Evolutionary conservation across 2,797 vertebrate species (phyloP).

Genomic region (Salarias fasciatus): DNA sequence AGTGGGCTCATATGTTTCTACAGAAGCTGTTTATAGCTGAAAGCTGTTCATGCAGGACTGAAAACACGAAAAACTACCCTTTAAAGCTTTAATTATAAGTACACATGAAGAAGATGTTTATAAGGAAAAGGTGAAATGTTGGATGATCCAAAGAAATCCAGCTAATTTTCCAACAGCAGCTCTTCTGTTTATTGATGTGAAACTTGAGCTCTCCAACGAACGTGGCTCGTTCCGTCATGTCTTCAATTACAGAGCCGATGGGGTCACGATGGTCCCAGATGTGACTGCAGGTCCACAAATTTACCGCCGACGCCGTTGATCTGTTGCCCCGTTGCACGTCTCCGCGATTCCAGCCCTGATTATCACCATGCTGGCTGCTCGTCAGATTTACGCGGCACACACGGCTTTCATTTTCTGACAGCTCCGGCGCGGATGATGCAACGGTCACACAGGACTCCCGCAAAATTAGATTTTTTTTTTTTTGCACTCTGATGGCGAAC

Average conservation of each 20-base stretch:
- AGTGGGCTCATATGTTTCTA: too few relatives aligned
- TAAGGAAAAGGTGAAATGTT: too few relatives aligned
- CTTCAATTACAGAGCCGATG: slow-evolving; percentile 29
- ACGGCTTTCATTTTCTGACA: slow-evolving; percentile 33
- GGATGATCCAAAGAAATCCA: too few relatives aligned
- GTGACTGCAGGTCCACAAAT: slow-evolving; percentile 14
- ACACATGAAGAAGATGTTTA: too few relatives aligned
- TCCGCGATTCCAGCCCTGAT: slow-evolving; percentile 18
- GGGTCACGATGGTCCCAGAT: slow-evolving; percentile 22
- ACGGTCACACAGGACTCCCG: slow-evolving; percentile 6
- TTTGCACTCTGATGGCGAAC: slow-evolving; percentile 39
- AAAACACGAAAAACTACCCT: too few relatives aligned
- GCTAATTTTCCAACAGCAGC: too few relatives aligned
- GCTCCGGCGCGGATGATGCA: slow-evolving; percentile 9
- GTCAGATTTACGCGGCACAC: slow-evolving; percentile 32
- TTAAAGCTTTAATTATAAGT: too few relatives aligned
- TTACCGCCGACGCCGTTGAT: slow-evolving; percentile 4
- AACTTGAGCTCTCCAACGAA: too few relatives aligned
- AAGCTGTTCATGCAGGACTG: too few relatives aligned
- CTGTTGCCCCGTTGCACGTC: slow-evolving; percentile 19
- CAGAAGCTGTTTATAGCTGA: too few relatives aligned
- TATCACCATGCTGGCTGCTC: neutral
- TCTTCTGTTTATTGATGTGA: too few relatives aligned
- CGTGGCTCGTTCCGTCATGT: neutral
- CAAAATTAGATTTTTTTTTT: slow-evolving; percentile 44